Evolutionary conservation across 2,797 vertebrate genomes (phyloP).

Genomic region (Amblyraja radiata): DNA sequence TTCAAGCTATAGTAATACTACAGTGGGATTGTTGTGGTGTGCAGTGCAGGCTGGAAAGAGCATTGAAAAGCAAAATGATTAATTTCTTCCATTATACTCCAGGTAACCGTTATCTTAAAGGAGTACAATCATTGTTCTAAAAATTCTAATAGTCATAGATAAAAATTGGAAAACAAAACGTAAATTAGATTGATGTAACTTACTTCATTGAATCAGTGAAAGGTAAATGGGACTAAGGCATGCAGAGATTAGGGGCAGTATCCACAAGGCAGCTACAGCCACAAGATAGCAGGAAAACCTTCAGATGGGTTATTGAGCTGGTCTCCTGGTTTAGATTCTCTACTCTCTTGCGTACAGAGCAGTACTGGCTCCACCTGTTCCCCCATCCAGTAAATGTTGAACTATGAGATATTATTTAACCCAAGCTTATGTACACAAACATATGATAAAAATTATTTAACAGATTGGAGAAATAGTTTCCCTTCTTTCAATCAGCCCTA

Average conservation of each 20-base stretch:
- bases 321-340: neutral
- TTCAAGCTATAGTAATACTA: neutral
- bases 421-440: neutral
- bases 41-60: neutral
- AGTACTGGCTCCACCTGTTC: neutral
- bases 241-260: neutral
- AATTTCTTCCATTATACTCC: no score
- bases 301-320: neutral
- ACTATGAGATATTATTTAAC: neutral
- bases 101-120: neutral
- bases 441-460: neutral
- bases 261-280: neutral
- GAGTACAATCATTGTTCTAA: neutral
- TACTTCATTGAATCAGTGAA: neutral
- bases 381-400: neutral
- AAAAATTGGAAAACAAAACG: neutral
- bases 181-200: neutral
- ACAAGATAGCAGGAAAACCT: neutral
- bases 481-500: neutral
- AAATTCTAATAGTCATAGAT: neutral
- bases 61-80: neutral
- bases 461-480: neutral
- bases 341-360: neutral
- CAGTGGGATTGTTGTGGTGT: neutral
- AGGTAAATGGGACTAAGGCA: no score